phyloP scores from a whole-genome alignment of 2,113 vertebrate genomes.

The Pomatorhinus ruficollis region DNA sequence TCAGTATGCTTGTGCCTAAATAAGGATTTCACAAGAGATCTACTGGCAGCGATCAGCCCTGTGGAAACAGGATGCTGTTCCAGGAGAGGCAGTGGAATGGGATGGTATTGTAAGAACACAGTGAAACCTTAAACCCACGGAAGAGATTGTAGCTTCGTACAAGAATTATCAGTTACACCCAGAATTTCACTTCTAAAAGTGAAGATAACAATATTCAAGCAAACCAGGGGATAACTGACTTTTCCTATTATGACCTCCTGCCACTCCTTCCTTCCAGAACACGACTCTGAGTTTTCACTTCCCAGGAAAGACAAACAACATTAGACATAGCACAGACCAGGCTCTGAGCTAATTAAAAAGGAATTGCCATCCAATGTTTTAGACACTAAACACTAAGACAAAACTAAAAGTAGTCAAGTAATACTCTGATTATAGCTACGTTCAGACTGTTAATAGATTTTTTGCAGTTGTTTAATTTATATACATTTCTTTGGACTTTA shows the following conservation, averaged over 20 bases:
- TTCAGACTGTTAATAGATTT: neutral
- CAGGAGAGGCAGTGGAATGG: neutral
- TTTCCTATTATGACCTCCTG: neutral
- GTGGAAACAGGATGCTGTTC: neutral
- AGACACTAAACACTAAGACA: neutral
- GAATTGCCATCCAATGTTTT: neutral
- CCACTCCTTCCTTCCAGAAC: neutral
- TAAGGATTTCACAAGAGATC: neutral
- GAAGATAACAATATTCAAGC: neutral
- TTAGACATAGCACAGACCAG: neutral
- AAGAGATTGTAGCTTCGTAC: neutral
- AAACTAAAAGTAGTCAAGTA: neutral
- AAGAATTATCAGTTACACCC: neutral
- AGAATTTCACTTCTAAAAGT: neutral
- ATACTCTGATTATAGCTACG: neutral
- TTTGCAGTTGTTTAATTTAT: neutral
- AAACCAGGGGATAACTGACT: neutral
- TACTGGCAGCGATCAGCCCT: neutral
- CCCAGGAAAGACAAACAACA: neutral
- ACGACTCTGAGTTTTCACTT: neutral
- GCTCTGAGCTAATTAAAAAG: constrained; percentile 27
- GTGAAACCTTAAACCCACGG: neutral
- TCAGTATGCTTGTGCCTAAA: neutral
- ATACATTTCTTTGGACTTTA: neutral
- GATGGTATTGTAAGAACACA: fast-evolving